phyloP scores from a whole-genome alignment of 1,140 invertebrate species.

The Thrips palmi region DNA sequence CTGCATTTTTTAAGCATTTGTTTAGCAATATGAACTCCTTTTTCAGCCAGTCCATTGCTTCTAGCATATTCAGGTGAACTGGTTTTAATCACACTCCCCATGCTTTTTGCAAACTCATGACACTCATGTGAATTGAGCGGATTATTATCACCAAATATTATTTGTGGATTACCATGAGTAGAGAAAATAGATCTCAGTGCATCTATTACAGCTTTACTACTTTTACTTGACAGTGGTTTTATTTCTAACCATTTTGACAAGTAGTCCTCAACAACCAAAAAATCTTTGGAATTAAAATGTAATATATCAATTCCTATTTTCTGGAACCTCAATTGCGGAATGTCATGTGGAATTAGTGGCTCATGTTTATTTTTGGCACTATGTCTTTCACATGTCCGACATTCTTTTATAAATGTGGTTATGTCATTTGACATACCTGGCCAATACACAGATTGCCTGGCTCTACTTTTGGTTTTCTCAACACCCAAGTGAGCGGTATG shows the following conservation, averaged over 20 bases:
- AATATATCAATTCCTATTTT: slow-evolving; percentile 15
- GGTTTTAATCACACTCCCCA: no score
- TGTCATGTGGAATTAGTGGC: slow-evolving; percentile 12
- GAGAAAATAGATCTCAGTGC: slow-evolving; percentile 11
- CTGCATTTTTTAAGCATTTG: no score
- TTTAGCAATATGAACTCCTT: no score
- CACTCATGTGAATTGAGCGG: no score
- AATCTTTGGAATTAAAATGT: slow-evolving; percentile 5
- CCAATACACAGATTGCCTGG: slow-evolving; percentile 24
- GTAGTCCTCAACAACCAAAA: slow-evolving; percentile 12
- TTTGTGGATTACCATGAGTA: slow-evolving; percentile 5
- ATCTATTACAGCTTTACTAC: slow-evolving; percentile 6
- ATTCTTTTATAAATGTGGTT: slow-evolving; percentile 17
- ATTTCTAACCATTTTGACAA: slow-evolving; percentile 12
- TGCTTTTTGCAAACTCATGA: no score
- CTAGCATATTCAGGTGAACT: no score
- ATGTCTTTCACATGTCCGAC: slow-evolving; percentile 15
- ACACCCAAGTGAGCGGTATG: slow-evolving; percentile 27
- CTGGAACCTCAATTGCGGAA: no score
- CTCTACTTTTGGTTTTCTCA: slow-evolving; percentile 21
- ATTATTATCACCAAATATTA: no score
- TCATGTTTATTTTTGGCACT: slow-evolving; percentile 9
- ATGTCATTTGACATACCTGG: slow-evolving; percentile 26
- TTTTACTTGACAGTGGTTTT: slow-evolving; percentile 3
- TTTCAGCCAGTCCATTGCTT: no score